These are phyloP conservation scores for Ganaspis sp. DNA, from an alignment of 1,140 invertebrate species.

Conservation along the genomic window DNA sequence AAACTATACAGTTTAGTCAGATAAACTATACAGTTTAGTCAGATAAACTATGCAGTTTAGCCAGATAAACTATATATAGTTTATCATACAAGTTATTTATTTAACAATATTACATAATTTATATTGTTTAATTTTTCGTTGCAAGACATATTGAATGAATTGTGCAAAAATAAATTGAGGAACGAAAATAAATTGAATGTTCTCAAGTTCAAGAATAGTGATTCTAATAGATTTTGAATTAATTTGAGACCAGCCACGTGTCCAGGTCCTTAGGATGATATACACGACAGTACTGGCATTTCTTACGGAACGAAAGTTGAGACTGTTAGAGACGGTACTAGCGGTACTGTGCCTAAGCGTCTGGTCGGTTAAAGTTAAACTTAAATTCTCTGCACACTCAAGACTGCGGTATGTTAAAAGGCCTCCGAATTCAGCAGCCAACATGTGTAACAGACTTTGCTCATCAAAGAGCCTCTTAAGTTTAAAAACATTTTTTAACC, in stretches of 20 bases:
- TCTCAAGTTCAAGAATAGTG: not conserved
- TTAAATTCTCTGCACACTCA: constrained; percentile 15
- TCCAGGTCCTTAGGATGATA: constrained; percentile 28
- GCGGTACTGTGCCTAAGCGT: not conserved
- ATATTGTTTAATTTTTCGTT: no score
- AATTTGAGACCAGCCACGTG: constrained; percentile 20
- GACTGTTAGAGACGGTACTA: not conserved
- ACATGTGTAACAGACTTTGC: constrained; percentile 14
- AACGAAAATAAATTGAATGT: constrained; percentile 19
- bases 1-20: no score
- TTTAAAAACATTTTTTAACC: constrained; percentile 6
- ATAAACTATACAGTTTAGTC: no score
- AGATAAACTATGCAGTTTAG: no score
- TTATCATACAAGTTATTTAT: no score
- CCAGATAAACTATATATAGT: no score
- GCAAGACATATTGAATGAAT: no score
- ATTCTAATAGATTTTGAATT: constrained; percentile 22
- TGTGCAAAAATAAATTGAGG: no score
- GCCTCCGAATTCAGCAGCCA: constrained; percentile 16
- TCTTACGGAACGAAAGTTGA: not conserved
- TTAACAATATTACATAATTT: no score
- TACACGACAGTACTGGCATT: constrained; percentile 9
- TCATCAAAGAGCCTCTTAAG: constrained; percentile 23
- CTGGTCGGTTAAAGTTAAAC: constrained; percentile 31
- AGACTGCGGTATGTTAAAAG: constrained; percentile 28